A percentile compares a stretch with the other conserved stretches of the same genome.
These are phyloP conservation scores for Cariama cristata DNA, from an alignment of 2,113 vertebrate species.

Conservation along the genomic window DNA sequence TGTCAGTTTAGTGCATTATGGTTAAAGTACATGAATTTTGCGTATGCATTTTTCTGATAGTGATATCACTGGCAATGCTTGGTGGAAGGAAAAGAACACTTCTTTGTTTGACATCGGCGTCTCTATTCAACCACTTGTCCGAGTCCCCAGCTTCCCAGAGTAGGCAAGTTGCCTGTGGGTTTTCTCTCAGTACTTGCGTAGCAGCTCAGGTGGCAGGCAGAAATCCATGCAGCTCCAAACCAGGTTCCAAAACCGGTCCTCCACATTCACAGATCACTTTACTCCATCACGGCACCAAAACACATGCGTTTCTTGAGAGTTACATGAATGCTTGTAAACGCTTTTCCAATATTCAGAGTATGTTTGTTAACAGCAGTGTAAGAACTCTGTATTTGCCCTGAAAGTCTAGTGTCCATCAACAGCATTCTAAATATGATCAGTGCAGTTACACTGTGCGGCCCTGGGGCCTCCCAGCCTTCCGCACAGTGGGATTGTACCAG, in stretches of 20 bases:
- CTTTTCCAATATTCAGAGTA: not conserved
- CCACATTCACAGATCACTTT: not conserved
- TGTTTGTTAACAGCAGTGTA: not conserved
- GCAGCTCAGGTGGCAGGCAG: not conserved
- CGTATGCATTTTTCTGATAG: not conserved
- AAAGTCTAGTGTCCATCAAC: not conserved
- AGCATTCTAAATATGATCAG: not conserved
- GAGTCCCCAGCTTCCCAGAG: not conserved
- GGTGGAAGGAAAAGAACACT: not conserved
- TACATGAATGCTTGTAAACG: not conserved
- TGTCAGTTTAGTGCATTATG: not conserved
- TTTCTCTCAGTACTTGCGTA: not conserved
- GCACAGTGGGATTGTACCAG: not conserved
- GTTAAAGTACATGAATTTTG: not conserved
- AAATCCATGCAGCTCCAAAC: not conserved
- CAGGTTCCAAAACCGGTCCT: not conserved
- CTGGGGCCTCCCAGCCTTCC: not conserved
- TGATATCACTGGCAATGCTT: not conserved
- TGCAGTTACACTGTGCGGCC: rapidly evolving
- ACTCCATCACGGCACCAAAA: not conserved
- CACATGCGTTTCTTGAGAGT: not conserved
- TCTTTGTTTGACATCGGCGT: not conserved
- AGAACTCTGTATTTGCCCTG: not conserved
- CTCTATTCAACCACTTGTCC: not conserved
- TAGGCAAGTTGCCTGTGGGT: not conserved